Evolutionary conservation across 2,797 vertebrate species (phyloP), one percentile per base, ranked within the genome.

Genomic region (Scarus forsteni): DNA sequence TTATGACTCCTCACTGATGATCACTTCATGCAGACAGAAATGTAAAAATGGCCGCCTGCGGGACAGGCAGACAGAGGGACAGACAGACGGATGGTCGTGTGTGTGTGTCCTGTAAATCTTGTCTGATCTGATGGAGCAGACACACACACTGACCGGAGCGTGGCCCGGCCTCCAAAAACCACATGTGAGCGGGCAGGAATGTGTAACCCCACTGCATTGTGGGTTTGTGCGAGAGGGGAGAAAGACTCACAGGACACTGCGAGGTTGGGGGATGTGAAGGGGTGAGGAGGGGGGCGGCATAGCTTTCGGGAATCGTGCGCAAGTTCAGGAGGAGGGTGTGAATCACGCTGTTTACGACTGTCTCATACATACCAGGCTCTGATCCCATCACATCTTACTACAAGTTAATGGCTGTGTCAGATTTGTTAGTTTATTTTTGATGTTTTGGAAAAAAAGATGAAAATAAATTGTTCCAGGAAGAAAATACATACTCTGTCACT

Each of bases 111-210:
- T 46, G 39, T 64, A 77, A 82, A 73, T 74, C 68, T 54, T 18
- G 18, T 1, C 46, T 51, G 38, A 77, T 77, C 70, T 39, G 60
- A 60, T 70, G 13, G 63, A 44, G 68, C 65, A 49, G 68, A 66
- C 78, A 65, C 77, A 65, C 77, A 79, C 43, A 3, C 64, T 84
- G 88, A 89, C 85, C 74, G 39, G 79, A 89, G 71, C 68, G 19
- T 46, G 71, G 86, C 86, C 84, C 34, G 10, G 73, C 75, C 69
- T 78, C 69, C 68, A 35, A 85, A 39, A 91, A 86, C 89, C 86
- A 76, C 88, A 89, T 88, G 81, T 88, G 86, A 89, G 87, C 70
- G 40, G 68, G 72, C 80, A 88, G 85, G 90, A 93, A 92, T 91
- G 90, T 88, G 58, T 76, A 46, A 70, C 73, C 27, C 72, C 79